Evolutionary conservation across 2,113 vertebrate genomes (phyloP), one percentile per base, ranked within the genome.

Genomic region (Hippocampus guttulatus): DNA sequence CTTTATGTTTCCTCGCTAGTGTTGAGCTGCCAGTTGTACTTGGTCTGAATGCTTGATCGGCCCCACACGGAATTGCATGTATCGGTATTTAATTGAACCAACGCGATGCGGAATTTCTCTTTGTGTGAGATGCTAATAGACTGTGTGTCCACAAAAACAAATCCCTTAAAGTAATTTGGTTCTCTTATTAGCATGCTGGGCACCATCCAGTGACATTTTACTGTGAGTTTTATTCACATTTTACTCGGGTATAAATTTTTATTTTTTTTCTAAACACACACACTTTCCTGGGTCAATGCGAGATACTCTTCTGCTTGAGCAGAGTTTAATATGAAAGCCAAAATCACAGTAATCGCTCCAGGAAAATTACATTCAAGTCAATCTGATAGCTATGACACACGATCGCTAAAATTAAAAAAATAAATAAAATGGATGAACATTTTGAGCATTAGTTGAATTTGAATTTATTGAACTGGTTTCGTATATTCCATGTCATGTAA

Each of bases 1-100:
- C 58, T 78, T 61, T 69, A 75, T 72, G 81, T 79, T 75, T 81
- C 73, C 74, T 64, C 69, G 70, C 78, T 72, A 69, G 67, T 64
- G 60, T 75, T 78, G 70, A 67, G 76, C 79, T 83, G 79, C 81
- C 79, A 81, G 80, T 78, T 84, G n/a, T 81, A 88, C 82, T 83
- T 69, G 58, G 69, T 62, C 67, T 75, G 88, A 86, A 89, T 75
- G 71, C 77, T 68, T 81, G 81, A 88, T 88, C 80, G 74, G 63
- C 74, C 73, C 54, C 61, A 55, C 49, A 63, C 57, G 27, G 64
- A 76, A 78, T 81, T 77, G 75, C 81, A 67, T 70, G 77, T 80
- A 45, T 45, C 33, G 33, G 33, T 38, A 38, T 74, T 58, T 40
- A 77, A 84, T 77, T 81, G 85, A 71, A 78, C 54, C 70, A 43